Evolutionary conservation across 2,113 vertebrate genomes (phyloP).

Genomic region (Sturnus vulgaris): DNA sequence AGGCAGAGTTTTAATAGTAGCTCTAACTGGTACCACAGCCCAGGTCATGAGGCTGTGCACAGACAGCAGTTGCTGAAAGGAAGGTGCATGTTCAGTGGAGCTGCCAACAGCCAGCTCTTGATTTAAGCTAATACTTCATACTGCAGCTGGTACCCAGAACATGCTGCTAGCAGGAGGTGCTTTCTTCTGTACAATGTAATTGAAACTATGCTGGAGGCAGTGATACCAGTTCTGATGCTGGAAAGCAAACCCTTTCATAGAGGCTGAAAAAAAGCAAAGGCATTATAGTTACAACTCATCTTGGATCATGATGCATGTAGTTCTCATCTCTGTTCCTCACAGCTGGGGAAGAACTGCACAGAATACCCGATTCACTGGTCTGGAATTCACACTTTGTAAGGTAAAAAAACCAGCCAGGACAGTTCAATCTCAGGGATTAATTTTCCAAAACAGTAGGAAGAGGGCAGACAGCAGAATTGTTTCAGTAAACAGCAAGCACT

Average conservation of each 20-base stretch:
- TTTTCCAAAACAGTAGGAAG: background rate
- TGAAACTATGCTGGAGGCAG: background rate
- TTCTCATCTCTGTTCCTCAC: background rate
- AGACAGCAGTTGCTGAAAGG: background rate
- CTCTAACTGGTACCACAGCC: background rate
- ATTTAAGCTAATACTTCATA: background rate
- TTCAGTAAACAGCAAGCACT: background rate
- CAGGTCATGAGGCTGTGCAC: background rate
- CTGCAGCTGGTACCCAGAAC: background rate
- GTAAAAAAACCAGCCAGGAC: background rate
- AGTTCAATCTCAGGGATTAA: background rate
- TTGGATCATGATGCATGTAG: background rate
- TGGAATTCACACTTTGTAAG: background rate
- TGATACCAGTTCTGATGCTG: background rate
- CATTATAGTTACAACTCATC: background rate
- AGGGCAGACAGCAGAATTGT: background rate
- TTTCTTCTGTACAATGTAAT: background rate
- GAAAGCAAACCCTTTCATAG: background rate
- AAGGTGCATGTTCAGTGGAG: background rate
- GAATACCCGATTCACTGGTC: background rate
- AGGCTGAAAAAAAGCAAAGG: background rate
- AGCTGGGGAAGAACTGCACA: background rate
- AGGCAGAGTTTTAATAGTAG: background rate
- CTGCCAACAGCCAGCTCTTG: background rate
- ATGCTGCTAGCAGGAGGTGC: background rate